Evolutionary conservation across 2,888 invertebrate species (phyloP).

Genomic region (Prosapia bicincta): DNA sequence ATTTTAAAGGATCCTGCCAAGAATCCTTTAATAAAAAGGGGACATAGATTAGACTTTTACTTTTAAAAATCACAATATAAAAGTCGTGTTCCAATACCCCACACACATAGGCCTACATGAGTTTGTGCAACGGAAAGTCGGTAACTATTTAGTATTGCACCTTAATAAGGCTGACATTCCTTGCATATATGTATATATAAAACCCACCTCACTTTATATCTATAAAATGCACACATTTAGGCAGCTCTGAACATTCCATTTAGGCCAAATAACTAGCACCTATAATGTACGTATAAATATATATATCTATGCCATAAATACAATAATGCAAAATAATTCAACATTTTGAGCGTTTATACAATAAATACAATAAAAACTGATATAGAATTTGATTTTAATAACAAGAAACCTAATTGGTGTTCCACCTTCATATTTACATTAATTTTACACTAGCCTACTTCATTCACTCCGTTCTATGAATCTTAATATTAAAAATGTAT

Average conservation of each 20-base stretch:
- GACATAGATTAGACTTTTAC: neutral
- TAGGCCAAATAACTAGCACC: slow-evolving; percentile 18
- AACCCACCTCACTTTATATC: neutral
- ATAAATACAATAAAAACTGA: slow-evolving; percentile 2
- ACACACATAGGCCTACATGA: neutral
- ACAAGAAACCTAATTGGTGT: neutral
- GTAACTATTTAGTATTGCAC: slow-evolving; percentile 28
- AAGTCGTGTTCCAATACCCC: neutral
- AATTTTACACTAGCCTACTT: neutral
- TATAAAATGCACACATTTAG: slow-evolving; percentile 13
- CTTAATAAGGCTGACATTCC: slow-evolving; percentile 23
- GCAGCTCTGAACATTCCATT: slow-evolving; percentile 27
- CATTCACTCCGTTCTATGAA: neutral
- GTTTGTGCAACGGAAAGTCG: slow-evolving; percentile 14
- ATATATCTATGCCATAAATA: neutral
- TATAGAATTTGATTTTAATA: neutral
- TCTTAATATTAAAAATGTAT: neutral
- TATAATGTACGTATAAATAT: neutral
- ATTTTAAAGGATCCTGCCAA: neutral
- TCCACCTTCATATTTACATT: neutral
- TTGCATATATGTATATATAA: neutral
- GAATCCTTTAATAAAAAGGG: neutral
- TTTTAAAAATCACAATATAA: neutral
- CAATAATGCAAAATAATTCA: neutral
- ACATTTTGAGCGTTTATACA: neutral